Percentiles rank a stretch among this genome's conserved stretches.
Conservation (phyloP, 2,113 vertebrate genomes). For the Mormoops blainvillei region DNA sequence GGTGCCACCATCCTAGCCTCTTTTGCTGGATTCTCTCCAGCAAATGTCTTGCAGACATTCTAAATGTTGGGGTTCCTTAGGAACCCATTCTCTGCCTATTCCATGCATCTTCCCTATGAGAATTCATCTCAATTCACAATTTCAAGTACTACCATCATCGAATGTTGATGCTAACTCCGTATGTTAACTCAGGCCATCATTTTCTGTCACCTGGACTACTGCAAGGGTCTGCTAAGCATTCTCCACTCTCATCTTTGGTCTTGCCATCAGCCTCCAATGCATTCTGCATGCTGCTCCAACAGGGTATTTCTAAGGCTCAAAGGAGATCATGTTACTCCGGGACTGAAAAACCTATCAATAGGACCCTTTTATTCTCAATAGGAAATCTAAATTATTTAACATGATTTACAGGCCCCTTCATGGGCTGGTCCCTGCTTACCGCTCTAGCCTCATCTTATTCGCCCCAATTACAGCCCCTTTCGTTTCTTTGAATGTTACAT, state of each 20-base stretch:
- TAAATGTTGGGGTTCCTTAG: not conserved
- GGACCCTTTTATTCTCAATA: not conserved
- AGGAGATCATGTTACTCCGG: not conserved
- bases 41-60: not conserved
- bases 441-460: not conserved
- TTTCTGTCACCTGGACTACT: not conserved
- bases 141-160: not conserved
- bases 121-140: not conserved
- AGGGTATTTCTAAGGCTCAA: not conserved
- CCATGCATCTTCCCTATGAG: not conserved
- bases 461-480: not conserved
- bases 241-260: not conserved
- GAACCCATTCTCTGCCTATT: not conserved
- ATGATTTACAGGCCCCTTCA: not conserved
- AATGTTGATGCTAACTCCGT: not conserved
- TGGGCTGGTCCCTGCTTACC: not conserved
- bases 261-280: not conserved
- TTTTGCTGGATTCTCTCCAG: not conserved
- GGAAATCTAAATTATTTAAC: not conserved
- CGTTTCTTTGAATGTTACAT: not conserved
- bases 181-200: not conserved
- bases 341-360: not conserved
- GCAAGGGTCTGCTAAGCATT: not conserved
- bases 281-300: not conserved
- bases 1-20: not conserved